These are phyloP conservation scores for Thaleichthys pacificus DNA, from an alignment of 2,797 vertebrate species.

Conservation along the genomic window DNA sequence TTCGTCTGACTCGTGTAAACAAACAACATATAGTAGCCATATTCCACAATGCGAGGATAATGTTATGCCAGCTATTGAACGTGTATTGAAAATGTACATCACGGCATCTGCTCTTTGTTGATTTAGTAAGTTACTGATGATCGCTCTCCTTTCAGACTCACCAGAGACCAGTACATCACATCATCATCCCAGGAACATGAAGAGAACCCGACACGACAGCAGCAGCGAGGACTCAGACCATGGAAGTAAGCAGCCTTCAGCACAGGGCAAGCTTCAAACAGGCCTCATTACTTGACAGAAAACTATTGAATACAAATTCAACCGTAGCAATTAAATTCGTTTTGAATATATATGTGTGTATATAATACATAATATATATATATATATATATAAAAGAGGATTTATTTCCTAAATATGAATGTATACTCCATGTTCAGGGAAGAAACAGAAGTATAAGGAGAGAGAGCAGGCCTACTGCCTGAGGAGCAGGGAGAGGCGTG, in stretches of 20 bases:
- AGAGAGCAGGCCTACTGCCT: neutral
- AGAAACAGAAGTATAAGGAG: neutral
- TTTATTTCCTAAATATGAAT: neutral
- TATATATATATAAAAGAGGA: no score
- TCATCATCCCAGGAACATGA: slow-evolving; percentile 80
- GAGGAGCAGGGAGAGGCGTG: slow-evolving; percentile 13
- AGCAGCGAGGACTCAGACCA: slow-evolving; percentile 98
- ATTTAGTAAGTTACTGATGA: neutral
- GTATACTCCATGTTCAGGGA: slow-evolving; percentile 27
- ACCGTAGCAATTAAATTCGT: neutral
- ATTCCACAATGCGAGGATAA: no score
- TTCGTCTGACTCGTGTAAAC: no score
- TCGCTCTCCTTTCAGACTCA: neutral
- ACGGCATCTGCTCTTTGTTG: no score
- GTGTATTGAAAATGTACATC: no score
- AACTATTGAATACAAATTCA: neutral
- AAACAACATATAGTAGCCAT: no score
- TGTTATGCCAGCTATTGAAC: no score
- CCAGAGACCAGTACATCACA: slow-evolving; percentile 9
- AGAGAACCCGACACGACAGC: slow-evolving; percentile 89
- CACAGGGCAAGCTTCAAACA: no score
- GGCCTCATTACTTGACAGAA: no score
- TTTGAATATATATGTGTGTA: no score
- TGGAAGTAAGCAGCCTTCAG: slow-evolving; percentile 84
- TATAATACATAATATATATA: no score